These are phyloP conservation scores for Drosophila incognita DNA, from an alignment of 2,888 invertebrate genomes.

Conservation along the genomic window DNA sequence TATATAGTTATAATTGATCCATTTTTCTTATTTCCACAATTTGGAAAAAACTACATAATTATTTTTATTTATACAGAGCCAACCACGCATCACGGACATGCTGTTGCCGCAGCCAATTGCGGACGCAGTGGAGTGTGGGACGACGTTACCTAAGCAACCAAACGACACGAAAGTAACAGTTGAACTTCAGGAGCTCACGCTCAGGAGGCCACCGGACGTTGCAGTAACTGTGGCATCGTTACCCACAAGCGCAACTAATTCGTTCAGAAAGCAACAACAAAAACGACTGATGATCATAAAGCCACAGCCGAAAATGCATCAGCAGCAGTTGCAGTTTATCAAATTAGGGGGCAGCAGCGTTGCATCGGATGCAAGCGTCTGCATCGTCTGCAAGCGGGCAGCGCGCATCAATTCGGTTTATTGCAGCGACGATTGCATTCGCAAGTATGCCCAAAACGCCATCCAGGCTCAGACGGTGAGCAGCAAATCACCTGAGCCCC, in stretches of 20 bases:
- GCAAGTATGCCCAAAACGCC: constrained; percentile 92
- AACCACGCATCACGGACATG: constrained; percentile 73
- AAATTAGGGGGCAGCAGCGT: constrained; percentile 52
- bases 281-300: constrained; percentile 18
- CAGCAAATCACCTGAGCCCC: constrained; percentile 58
- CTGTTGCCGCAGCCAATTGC: constrained; percentile 30
- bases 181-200: constrained; percentile 18
- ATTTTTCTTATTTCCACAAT: background rate
- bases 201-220: constrained; percentile 21
- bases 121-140: constrained; percentile 13
- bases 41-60: background rate
- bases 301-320: constrained; percentile 49
- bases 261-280: constrained; percentile 22
- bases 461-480: constrained; percentile 66
- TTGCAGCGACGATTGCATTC: constrained; percentile 95
- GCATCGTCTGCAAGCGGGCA: constrained; percentile 91
- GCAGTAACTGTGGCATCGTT: constrained; percentile 11
- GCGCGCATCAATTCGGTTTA: constrained; percentile 94
- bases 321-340: constrained; percentile 67
- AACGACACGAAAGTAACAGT: constrained; percentile 38
- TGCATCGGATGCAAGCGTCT: constrained; percentile 77
- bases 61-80: constrained; percentile 36
- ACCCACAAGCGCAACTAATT: constrained; percentile 10
- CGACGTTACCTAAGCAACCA: constrained; percentile 29
- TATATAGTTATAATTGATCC: background rate